phyloP scores from a whole-genome alignment of 2,113 vertebrate species.

The Verasper variegatus region DNA sequence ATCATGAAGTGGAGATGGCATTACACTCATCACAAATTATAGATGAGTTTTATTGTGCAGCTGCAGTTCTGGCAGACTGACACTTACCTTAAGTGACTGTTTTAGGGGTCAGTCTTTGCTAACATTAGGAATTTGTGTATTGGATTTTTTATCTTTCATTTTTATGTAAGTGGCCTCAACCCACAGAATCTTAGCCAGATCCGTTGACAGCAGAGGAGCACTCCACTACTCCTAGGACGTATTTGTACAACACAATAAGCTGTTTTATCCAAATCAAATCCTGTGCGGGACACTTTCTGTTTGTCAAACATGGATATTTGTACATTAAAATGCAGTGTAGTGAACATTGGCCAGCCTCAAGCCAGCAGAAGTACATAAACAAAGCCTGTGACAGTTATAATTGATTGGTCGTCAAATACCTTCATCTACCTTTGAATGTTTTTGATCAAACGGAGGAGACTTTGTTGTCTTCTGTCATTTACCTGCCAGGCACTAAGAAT shows the following conservation, averaged over 20 bases:
- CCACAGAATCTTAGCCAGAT: conserved; percentile 3
- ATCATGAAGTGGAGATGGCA: conserved; percentile 84
- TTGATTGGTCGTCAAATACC: conserved; percentile 36
- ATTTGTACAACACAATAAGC: not conserved
- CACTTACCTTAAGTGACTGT: conserved; percentile 75
- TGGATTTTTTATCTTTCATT: not conserved
- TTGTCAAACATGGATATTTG: conserved; percentile 25
- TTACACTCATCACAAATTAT: conserved; percentile 86
- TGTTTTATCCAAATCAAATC: conserved; percentile 30
- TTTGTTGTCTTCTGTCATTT: conserved; percentile 71
- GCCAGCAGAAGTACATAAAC: conserved; percentile 29
- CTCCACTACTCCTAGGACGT: not conserved
- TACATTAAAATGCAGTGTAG: conserved; percentile 6
- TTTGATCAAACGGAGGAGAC: conserved; percentile 57
- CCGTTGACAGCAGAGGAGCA: not conserved
- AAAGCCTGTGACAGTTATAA: conserved; percentile 34
- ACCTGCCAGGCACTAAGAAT: conserved; percentile 57
- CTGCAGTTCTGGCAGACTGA: conserved; percentile 52
- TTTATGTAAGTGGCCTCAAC: conserved; percentile 14
- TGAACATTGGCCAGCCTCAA: conserved; percentile 13
- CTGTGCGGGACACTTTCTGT: not conserved
- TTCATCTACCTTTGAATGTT: conserved; percentile 30
- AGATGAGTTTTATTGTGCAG: conserved; percentile 80
- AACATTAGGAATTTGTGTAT: conserved; percentile 34
- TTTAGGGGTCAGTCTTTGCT: conserved; percentile 59